phyloP scores from a whole-genome alignment of 1,140 invertebrate genomes.

The Lethocerus indicus region DNA sequence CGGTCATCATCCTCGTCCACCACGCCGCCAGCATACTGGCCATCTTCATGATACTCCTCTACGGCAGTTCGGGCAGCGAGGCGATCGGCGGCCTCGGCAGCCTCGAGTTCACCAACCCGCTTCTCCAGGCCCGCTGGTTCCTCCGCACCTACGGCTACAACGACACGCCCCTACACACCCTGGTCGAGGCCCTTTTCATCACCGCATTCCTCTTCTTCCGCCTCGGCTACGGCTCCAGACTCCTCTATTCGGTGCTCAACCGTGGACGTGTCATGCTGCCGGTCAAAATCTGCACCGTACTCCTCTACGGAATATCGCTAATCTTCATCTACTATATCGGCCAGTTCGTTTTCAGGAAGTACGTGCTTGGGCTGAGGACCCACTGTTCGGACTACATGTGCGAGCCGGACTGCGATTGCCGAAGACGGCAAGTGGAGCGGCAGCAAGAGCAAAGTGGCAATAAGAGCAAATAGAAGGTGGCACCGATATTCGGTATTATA shows the following conservation, averaged over 20 bases:
- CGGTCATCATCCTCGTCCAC: constrained; percentile 32
- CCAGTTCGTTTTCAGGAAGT: constrained; percentile 10
- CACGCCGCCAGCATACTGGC: constrained; percentile 29
- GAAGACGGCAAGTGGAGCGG: no score
- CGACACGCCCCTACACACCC: constrained; percentile 12
- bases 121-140: constrained; percentile 36
- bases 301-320: constrained; percentile 13
- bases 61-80: constrained; percentile 28
- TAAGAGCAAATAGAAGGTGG: no score
- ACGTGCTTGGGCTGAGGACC: no score
- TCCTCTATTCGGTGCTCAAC: constrained; percentile 8
- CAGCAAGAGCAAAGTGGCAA: no score
- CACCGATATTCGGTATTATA: no score
- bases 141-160: constrained; percentile 22
- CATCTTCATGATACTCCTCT: constrained; percentile 28
- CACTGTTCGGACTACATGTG: no score
- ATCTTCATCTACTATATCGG: constrained; percentile 13
- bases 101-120: constrained; percentile 37
- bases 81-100: constrained; percentile 27
- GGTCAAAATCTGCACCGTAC: constrained; percentile 12
- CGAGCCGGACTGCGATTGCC: no score
- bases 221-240: constrained; percentile 11
- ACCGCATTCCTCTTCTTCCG: constrained; percentile 12
- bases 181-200: constrained; percentile 13
- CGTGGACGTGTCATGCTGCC: not conserved